Evolutionary conservation across 1,140 invertebrate genomes (phyloP), one percentile per base, ranked within the genome.

Genomic region (Melipona quadrifasciata): DNA sequence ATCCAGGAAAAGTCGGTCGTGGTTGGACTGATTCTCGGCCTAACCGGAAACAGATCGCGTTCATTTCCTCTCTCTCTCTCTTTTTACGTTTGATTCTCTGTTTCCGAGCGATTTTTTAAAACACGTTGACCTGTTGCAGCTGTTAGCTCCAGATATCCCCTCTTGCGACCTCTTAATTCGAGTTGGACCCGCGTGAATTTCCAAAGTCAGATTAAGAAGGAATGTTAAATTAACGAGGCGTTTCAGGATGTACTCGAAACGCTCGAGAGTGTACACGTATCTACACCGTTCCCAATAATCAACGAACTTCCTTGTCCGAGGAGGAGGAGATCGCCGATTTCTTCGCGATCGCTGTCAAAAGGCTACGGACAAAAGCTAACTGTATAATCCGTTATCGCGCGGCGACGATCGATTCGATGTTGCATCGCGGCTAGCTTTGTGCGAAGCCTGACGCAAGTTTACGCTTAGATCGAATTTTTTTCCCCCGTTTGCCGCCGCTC

Each of bases 1-100:
- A 90, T 89, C 70, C 82, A 71, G 75, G 85, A 89, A 89, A 89
- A 85, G 65, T 89, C 86, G 11, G 55, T 79, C 51, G 68, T 27
- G 65, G 24, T 71, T 57, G 55, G 58, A 53, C 72, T 16, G 51
- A n/a, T 53, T 39, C 51, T 31, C 55, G 64, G 24, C 6, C 39
- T 8, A 8, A 47, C 39, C 61, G 81, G 55, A 84, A 87, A 51
- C 39, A 55, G 21, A 10, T 19, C 1, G 1, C 11, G 55, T 39
- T 14, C 34, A 6, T 64, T 39, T 14, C 27, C 53, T 14, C 61
- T 17, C 51, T 68, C 10, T 24, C 14, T n/a, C 17, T 31, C 3
- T n/a, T n/a, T 71, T 11, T 31, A 31, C 34, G 12, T 39, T 17
- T 47, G 4, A 31, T 11, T 21, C 71, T 73, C 19, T 53, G 31